Conservation (phyloP, 1,140 invertebrate species). For the Babylonia areolata region DNA sequence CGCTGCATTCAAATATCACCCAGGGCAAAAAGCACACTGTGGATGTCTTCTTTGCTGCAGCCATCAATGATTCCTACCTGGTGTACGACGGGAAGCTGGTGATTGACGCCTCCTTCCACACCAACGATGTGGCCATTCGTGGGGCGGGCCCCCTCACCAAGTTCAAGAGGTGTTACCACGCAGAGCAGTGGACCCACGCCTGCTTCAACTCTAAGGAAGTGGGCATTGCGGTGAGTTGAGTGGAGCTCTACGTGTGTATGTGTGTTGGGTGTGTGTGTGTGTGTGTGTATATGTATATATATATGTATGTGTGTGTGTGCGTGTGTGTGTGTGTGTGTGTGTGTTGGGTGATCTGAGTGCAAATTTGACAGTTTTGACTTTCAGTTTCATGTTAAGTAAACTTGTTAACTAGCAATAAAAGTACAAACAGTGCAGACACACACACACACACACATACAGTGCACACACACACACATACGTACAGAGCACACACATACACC, state of each 20-base stretch:
- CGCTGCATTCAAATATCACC: too few species aligned
- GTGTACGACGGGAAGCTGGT: conserved; percentile 85
- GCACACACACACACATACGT: conserved; percentile 15
- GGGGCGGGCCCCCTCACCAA: conserved; percentile 83
- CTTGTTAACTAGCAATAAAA: too few species aligned
- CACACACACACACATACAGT: conserved; percentile 16
- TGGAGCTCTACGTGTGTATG: not conserved
- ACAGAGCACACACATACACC: conserved; percentile 20
- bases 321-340: conserved; percentile 12
- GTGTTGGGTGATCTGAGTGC: not conserved
- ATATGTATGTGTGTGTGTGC: conserved; percentile 12
- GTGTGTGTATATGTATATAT: too few species aligned
- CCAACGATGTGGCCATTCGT: conserved; percentile 83
- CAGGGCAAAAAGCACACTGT: too few species aligned
- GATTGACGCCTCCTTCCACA: conserved; percentile 82
- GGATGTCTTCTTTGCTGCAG: conserved; percentile 75
- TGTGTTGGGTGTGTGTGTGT: not conserved
- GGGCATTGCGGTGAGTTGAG: conserved; percentile 70
- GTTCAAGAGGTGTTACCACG: conserved; percentile 74
- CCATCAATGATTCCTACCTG: conserved; percentile 82
- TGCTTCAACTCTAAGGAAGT: conserved; percentile 77
- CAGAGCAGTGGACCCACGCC: conserved; percentile 75
- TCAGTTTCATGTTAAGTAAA: not conserved
- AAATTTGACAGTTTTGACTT: not conserved
- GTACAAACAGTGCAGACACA: not conserved